Conservation (phyloP, 2,113 vertebrate species). For the Vulpes vulpes region DNA sequence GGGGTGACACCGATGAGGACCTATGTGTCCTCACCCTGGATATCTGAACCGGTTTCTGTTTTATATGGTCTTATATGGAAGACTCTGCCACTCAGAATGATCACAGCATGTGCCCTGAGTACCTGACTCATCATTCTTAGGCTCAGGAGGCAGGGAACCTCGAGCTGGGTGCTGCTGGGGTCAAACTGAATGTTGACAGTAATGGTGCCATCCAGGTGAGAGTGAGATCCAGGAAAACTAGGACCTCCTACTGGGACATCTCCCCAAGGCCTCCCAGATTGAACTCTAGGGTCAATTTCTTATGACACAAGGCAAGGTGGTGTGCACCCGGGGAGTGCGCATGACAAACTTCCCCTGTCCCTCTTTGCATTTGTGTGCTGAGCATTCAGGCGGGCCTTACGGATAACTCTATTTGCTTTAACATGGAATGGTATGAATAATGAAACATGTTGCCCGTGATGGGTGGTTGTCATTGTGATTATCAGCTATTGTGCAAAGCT, state of each 20-base stretch:
- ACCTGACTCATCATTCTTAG: background rate
- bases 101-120: background rate
- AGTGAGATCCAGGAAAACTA: background rate
- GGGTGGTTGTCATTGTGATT: background rate
- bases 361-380: background rate
- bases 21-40: background rate
- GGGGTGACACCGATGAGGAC: background rate
- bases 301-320: fast-evolving
- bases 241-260: background rate
- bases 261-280: background rate
- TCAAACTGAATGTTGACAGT: background rate
- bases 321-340: background rate
- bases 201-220: background rate
- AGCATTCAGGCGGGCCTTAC: background rate
- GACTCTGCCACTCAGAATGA: background rate
- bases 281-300: background rate
- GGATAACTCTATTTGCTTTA: background rate
- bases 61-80: background rate
- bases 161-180: background rate
- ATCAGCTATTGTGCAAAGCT: background rate
- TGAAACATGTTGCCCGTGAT: background rate
- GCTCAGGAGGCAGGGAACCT: too few relatives aligned
- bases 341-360: too few relatives aligned
- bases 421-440: background rate
- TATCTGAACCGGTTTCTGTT: background rate